These are phyloP conservation scores for Psococerastis gibbosa DNA, from an alignment of 2,888 invertebrate genomes.

Conservation along the genomic window DNA sequence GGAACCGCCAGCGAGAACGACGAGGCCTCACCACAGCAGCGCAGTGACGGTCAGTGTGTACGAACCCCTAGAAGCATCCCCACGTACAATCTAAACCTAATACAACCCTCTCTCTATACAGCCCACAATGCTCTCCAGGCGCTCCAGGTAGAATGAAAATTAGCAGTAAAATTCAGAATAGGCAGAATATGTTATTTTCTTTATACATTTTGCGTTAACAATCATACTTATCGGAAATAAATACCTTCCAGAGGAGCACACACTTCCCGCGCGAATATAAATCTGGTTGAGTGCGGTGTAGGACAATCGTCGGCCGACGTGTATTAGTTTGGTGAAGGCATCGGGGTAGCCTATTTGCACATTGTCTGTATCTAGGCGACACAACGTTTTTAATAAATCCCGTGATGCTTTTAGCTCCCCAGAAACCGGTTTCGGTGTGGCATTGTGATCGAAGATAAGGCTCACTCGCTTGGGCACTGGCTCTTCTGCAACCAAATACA, in stretches of 20 bases:
- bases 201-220: no score
- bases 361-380: conserved; percentile 36
- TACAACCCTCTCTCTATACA: no score
- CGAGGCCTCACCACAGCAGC: no score
- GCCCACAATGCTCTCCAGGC: no score
- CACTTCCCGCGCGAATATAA: conserved; percentile 37
- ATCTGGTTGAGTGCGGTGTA: conserved; percentile 47
- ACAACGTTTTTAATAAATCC: conserved; percentile 49
- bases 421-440: conserved; percentile 42
- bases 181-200: no score
- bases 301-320: conserved; percentile 45
- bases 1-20: no score
- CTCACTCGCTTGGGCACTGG: conserved; percentile 31
- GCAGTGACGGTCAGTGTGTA: no score
- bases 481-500: not conserved
- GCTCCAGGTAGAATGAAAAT: no score
- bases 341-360: conserved; percentile 41
- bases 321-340: conserved; percentile 42
- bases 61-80: no score
- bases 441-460: conserved; percentile 52
- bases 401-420: conserved; percentile 51
- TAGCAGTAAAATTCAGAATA: no score
- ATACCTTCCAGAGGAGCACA: conserved; percentile 53
- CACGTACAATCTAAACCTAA: no score
- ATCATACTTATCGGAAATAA: no score